Evolutionary conservation across 2,888 invertebrate species (phyloP), one percentile per base, ranked within the genome.

Genomic region (Melinaea marsaeus): DNA sequence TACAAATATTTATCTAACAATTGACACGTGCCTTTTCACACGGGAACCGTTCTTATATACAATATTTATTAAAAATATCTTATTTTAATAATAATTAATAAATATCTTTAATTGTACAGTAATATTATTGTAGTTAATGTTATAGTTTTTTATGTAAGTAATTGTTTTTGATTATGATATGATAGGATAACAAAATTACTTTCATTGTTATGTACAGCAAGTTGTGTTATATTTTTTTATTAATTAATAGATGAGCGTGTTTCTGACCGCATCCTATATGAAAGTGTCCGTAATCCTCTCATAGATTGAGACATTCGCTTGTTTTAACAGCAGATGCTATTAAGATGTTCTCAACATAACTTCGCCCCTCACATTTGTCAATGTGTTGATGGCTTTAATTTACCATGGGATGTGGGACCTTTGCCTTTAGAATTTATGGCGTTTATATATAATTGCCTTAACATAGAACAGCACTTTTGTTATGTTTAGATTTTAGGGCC

Each of bases 281-380:
- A 48, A 58, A 3, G 13, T 13, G 51, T 22, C 54, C 7, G 79
- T 80, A 80, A 80, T 79, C 72, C 81, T 79, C 79, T 81, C 82
- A 81, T 42, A 42, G 42, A 42, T 51, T 51, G 48, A 51, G 13
- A 51, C 22, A 51, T 3, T 51, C 22, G 32, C 51, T 51, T 65
- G 62, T 65, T 62, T 67, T 65, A 62, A 61, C 65, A 57, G 61
- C 64, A 65, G 63, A 65, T 69, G 86, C 79, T 79, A 77, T 80
- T 78, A 77, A 79, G 78, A 78, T 78, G 79, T 75, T 76, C 58
- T 61, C 66, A 59, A 78, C 81, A 80, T 84, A 82, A 81, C 77
- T 79, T 76, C 72, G 79, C 76, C 79, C 79, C 79, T 70, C 78
- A 76, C 79, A 84, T 88, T 85, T 87, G 86, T 88, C 88, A 87